Evolutionary conservation across 2,888 invertebrate genomes (phyloP).

Genomic region (Andrena dorsata): DNA sequence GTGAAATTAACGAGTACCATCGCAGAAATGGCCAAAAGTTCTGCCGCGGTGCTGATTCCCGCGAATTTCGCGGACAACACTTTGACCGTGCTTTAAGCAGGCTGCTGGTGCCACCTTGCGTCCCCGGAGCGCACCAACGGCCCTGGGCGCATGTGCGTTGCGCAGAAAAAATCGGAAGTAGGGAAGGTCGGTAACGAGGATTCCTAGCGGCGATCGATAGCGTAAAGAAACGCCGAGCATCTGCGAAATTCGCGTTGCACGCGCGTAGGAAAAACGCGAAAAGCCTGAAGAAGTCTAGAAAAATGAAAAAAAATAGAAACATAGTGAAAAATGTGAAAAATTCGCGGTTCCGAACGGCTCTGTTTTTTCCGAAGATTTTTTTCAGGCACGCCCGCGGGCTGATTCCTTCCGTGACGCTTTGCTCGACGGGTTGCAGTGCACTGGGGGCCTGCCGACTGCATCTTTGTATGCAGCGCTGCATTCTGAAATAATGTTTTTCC

Average conservation of each 20-base stretch:
- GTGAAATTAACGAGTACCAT: background rate
- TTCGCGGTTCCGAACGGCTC: background rate
- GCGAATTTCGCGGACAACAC: conserved; percentile 73
- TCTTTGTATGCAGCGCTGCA: background rate
- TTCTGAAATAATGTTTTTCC: background rate
- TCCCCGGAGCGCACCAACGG: conserved; percentile 59
- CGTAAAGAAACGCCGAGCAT: conserved; percentile 36
- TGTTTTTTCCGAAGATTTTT: conserved; percentile 32
- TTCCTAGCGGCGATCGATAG: conserved; percentile 67
- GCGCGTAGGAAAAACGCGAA: conserved; percentile 17
- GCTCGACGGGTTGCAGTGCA: conserved; percentile 60
- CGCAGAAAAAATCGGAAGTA: conserved; percentile 36
- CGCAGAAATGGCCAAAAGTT: conserved; percentile 61
- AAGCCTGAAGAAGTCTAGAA: conserved; percentile 24
- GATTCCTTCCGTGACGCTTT: conserved; percentile 37
- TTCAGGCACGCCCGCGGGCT: conserved; percentile 25
- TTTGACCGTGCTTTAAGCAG: conserved; percentile 76
- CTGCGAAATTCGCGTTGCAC: background rate
- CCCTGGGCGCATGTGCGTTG: conserved; percentile 53
- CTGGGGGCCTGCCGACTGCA: conserved; percentile 48
- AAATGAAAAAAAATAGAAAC: conserved; percentile 39
- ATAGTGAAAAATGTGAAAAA: conserved; percentile 46
- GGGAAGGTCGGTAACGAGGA: conserved; percentile 68
- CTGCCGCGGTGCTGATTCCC: conserved; percentile 49
- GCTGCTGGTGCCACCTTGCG: conserved; percentile 77